Base-by-base conservation (phyloP, 2,888 invertebrate genomes). In the Cryptosula pallasiana region DNA sequence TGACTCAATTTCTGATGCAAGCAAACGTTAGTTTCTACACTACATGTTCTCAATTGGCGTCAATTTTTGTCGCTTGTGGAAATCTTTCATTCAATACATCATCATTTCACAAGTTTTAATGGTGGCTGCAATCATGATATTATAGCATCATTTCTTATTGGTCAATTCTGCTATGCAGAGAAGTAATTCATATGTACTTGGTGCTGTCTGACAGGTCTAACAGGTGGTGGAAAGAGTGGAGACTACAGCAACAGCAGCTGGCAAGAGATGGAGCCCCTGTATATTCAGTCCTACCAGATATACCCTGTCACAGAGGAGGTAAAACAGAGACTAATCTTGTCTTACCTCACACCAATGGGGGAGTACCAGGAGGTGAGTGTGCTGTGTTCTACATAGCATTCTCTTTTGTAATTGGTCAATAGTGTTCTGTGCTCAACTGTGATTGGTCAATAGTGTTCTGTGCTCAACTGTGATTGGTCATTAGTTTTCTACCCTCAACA, bases 341-440 rank as follows among this genome's bases (percentile, higher is more conserved):
- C 94, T 77, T 99, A 96, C 83, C 88, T 99, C n/a, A 92, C 94
- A 1, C 94, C 97, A 0, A 92, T 97, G 90, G 98, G 96, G 20
- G 98, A 97, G 82, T 98, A 97, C 83, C 98, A 98, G 84, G 97
- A 96, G 87, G 90, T 90, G 35, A n/a, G n/a, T n/a, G n/a, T n/a
- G n/a, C 69, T 13, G 9, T 13, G 20, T n/a, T 58, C 58, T 9
- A n/a, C n/a, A 58, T 27, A 13, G 5, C 58, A 58, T 23, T 58
- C 75, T 82, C 20, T 5, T 20, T 20, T 45, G 45, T 45, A 45
- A 20, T 45, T 45, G 20, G 45, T 45, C n/a, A n/a, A n/a, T n/a
- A n/a, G n/a, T n/a, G n/a, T n/a, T n/a, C n/a, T n/a, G n/a, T n/a
- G n/a, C n/a, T n/a, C n/a, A n/a, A n/a, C n/a, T n/a, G n/a, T n/a